These are phyloP conservation scores for Stegostoma tigrinum DNA, from an alignment of 2,113 vertebrate species.

Conservation along the genomic window DNA sequence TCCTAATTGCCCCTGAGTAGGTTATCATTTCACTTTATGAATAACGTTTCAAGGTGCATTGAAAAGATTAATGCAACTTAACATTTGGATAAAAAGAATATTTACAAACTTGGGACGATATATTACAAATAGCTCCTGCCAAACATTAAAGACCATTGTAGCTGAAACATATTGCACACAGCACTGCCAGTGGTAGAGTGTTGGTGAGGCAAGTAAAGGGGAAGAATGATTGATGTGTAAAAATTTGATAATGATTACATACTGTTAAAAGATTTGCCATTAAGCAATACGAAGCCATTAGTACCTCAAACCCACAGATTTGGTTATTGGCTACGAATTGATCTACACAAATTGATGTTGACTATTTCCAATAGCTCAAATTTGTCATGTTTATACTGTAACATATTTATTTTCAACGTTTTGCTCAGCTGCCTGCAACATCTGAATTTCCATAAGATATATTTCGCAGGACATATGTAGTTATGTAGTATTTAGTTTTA, in stretches of 20 bases:
- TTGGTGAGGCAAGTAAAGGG: neutral
- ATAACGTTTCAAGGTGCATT: neutral
- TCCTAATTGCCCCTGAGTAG: neutral
- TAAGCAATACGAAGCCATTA: neutral
- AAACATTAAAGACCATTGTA: neutral
- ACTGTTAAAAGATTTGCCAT: neutral
- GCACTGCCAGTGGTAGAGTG: neutral
- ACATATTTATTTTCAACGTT: neutral
- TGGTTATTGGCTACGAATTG: neutral
- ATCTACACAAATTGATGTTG: neutral
- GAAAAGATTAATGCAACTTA: neutral
- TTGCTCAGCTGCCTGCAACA: too few relatives aligned
- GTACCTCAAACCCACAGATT: neutral
- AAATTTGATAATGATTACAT: slow-evolving; percentile 1
- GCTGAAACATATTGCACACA: neutral
- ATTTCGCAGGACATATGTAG: neutral
- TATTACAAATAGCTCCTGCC: neutral
- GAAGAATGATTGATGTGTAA: neutral
- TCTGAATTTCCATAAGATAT: neutral
- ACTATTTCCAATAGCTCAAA: neutral
- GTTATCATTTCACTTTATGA: neutral
- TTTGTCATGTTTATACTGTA: neutral
- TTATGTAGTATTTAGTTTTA: neutral
- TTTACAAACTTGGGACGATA: neutral
- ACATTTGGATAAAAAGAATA: neutral